A percentile compares a stretch with the other conserved stretches of the same genome.
Conservation (phyloP, 2,888 invertebrate species). For the Caenorhabditis drosophilae region DNA sequence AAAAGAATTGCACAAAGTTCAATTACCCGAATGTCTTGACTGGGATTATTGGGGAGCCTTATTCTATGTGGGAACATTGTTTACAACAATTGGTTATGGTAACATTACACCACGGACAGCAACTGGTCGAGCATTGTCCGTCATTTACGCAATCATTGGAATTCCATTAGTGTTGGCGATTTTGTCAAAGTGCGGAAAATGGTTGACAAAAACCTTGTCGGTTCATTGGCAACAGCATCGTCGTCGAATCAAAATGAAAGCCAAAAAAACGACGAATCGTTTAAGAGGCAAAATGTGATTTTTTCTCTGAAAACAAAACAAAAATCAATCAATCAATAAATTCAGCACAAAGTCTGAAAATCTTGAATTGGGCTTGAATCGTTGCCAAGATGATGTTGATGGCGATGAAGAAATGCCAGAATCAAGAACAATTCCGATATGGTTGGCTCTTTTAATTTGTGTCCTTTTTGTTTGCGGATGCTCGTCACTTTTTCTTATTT, state of each 20-base stretch:
- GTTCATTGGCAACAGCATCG: conserved; percentile 48
- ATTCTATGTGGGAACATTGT: conserved; percentile 71
- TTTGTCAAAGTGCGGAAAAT: conserved; percentile 85
- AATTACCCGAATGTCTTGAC: conserved; percentile 58
- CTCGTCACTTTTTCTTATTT: conserved; percentile 77
- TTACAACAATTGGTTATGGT: conserved; percentile 77
- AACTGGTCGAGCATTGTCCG: conserved; percentile 84
- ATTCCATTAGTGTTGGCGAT: conserved; percentile 88
- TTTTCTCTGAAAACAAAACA: background rate
- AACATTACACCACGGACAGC: conserved; percentile 88
- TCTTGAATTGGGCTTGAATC: conserved; percentile 18
- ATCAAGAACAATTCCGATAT: conserved; percentile 76
- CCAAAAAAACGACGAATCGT: conserved; percentile 33
- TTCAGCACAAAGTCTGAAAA: conserved; percentile 18
- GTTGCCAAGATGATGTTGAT: conserved; percentile 12
- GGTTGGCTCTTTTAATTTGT: conserved; percentile 84
- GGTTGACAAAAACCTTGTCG: conserved; percentile 69
- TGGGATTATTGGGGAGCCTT: conserved; percentile 71
- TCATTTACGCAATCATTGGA: conserved; percentile 84
- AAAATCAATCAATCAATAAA: background rate
- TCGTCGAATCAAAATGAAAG: conserved; percentile 33
- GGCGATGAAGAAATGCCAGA: conserved; percentile 20
- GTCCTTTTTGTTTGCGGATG: conserved; percentile 86
- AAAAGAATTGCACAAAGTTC: conserved; percentile 44
- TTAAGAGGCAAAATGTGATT: conserved; percentile 30